Percentiles rank a stretch among this genome's conserved stretches.
These are phyloP conservation scores for Odocoileus hemionus DNA, from an alignment of 2,113 vertebrate genomes.

Conservation along the genomic window DNA sequence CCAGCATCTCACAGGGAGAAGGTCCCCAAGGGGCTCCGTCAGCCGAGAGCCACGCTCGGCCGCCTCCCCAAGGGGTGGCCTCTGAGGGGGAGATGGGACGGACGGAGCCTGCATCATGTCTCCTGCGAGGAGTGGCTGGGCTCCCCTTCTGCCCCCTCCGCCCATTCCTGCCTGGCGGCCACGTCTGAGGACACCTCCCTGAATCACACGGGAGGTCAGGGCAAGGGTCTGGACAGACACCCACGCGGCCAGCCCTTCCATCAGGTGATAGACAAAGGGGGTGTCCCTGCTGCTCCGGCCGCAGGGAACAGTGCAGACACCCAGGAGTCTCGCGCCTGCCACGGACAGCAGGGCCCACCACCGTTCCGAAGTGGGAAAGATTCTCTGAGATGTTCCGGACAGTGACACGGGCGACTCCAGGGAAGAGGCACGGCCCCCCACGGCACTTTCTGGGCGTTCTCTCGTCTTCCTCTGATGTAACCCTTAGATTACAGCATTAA, in stretches of 20 bases:
- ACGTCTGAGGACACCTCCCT: no score
- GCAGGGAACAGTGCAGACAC: rapidly evolving
- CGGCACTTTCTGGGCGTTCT: background rate
- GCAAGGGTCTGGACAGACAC: background rate
- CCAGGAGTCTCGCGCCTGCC: background rate
- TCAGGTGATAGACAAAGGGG: background rate
- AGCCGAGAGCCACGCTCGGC: rapidly evolving
- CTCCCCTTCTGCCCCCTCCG: no score
- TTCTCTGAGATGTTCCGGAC: background rate
- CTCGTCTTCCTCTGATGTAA: background rate
- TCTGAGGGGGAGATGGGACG: rapidly evolving
- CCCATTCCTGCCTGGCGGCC: background rate
- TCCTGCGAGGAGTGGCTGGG: background rate
- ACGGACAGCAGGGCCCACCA: background rate
- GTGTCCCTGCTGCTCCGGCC: no score
- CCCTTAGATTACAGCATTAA: background rate
- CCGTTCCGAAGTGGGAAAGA: background rate
- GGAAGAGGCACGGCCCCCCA: no score
- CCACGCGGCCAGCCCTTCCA: rapidly evolving
- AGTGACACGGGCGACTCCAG: background rate
- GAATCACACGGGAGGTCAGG: rapidly evolving
- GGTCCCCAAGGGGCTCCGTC: background rate
- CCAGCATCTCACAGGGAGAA: background rate
- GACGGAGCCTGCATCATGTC: background rate
- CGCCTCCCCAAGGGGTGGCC: background rate